Base-by-base conservation (phyloP, 2,888 invertebrate species). In the Pogonocherus hispidulus region DNA sequence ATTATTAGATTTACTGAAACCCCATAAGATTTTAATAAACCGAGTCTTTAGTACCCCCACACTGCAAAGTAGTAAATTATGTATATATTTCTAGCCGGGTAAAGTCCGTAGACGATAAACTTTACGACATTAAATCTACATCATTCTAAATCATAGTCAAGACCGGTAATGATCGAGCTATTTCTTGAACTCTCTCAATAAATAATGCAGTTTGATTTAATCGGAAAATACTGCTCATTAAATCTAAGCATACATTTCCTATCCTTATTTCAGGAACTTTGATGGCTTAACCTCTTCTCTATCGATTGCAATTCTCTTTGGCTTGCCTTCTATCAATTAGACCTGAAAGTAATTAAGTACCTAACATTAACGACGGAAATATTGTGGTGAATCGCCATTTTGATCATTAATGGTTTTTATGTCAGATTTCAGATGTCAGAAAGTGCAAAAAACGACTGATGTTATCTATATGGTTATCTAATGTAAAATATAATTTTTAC, bases 161-260 rank as follows among this genome's bases (percentile, higher is more conserved):
- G 66, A 19, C 55, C 72, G 63, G 71, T 76, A 77, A 77, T 74
- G 76, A 76, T 73, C 75, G 70, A 69, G 69, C 72, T 69, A 75
- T 78, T 75, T 73, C 72, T 70, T 67, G 37, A 69, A 72, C 77
- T 76, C 76, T 78, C 72, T 78, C 69, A 69, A 78, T 80, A 76
- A 80, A 80, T 80, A 77, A 80, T 80, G 77, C 71, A 79, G 49
- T 57, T 69, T 59, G 71, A 76, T 72, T 77, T 79, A 78, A 79
- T 79, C 78, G 78, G 75, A 71, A 68, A 77, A 77, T 75, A 70
- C 70, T 74, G 69, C 75, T 75, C 78, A 79, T 80, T 80, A 79
- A 80, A 80, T 79, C 79, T 78, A 80, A 75, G 76, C 79, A 73
- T 76, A 70, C 65, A 71, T 70, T 74, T 71, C 62, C 49, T 35